phyloP scores from a whole-genome alignment of 2,888 invertebrate genomes.

The Tetrapedia diversipes region DNA sequence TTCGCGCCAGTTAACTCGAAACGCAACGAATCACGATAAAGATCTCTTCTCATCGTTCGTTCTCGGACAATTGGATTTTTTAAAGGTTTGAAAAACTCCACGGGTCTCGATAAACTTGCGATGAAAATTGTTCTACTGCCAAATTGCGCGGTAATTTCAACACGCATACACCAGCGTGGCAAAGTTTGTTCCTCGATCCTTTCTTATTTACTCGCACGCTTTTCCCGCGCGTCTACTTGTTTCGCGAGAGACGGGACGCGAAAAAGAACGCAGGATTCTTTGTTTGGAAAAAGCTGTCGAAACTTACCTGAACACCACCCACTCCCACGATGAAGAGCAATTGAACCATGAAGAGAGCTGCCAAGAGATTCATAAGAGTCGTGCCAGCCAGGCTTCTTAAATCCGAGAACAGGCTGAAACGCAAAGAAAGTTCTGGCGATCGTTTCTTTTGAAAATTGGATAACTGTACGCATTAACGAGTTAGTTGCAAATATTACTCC shows the following conservation, averaged over 20 bases:
- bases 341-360: slow-evolving; percentile 88
- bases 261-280: neutral
- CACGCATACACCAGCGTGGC: no score
- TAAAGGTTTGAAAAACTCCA: no score
- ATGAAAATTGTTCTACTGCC: neutral
- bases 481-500: no score
- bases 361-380: slow-evolving; percentile 87
- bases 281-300: slow-evolving; percentile 4
- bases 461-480: neutral
- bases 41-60: neutral
- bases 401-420: slow-evolving; percentile 87
- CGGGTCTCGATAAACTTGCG: neutral
- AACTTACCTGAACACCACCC: slow-evolving; percentile 86
- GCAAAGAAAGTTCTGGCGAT: slow-evolving; percentile 67
- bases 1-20: neutral
- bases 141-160: no score
- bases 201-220: neutral
- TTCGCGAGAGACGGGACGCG: neutral
- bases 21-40: neutral
- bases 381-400: slow-evolving; percentile 87
- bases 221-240: neutral
- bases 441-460: neutral
- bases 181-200: neutral
- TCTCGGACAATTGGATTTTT: no score
- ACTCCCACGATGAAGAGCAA: slow-evolving; percentile 88